Conservation (phyloP, 2,888 invertebrate genomes). For the Epistrophe grossulariae region DNA sequence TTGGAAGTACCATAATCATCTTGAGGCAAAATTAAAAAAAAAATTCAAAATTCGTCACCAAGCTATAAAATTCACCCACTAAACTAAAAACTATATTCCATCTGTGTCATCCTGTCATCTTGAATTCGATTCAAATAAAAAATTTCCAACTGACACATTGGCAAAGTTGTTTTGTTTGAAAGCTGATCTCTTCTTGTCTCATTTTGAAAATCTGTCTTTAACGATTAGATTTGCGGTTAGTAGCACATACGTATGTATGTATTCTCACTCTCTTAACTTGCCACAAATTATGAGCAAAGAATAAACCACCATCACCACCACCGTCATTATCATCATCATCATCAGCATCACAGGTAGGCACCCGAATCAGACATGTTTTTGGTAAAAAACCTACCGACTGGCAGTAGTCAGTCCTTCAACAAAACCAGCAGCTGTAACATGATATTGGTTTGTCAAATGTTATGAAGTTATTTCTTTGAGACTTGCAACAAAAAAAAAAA, state of each 20-base stretch:
- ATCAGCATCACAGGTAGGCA: conserved; percentile 24
- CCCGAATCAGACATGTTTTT: conserved; percentile 29
- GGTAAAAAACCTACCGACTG: conserved; percentile 31
- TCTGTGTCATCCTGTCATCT: conserved; percentile 39
- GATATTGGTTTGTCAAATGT: conserved; percentile 74
- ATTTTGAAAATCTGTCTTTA: conserved; percentile 53
- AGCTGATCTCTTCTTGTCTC: conserved; percentile 63
- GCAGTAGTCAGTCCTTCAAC: conserved; percentile 40
- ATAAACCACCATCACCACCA: conserved; percentile 6
- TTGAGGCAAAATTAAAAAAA: neutral
- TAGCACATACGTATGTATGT: conserved; percentile 53
- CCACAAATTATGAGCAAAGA: conserved; percentile 8
- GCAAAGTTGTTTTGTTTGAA: conserved; percentile 50
- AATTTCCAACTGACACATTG: conserved; percentile 60
- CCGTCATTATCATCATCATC: neutral
- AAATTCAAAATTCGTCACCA: neutral
- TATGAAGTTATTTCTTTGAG: conserved; percentile 73
- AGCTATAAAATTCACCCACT: neutral
- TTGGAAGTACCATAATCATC: too few species aligned
- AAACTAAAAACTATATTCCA: conserved; percentile 1
- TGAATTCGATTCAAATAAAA: conserved; percentile 41
- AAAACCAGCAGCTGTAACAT: conserved; percentile 57
- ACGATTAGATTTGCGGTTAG: conserved; percentile 63
- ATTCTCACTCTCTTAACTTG: conserved; percentile 11
- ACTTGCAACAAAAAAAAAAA: conserved; percentile 31